phyloP scores from a whole-genome alignment of 2,888 invertebrate species.

The Hirtodrosophila histrioides region DNA sequence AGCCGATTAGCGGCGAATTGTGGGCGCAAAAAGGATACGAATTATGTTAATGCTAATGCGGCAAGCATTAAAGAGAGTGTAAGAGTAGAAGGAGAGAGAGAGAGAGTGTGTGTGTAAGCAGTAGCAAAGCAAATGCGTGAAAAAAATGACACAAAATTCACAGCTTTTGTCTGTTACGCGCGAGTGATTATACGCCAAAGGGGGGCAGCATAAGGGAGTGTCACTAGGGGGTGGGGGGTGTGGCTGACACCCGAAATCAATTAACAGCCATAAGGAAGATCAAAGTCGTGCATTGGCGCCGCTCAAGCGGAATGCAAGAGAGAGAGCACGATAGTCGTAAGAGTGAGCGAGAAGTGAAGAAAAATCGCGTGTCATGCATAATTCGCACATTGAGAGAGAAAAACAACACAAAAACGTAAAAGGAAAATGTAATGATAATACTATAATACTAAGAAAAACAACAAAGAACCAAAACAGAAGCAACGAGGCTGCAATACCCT shows the following conservation, averaged over 20 bases:
- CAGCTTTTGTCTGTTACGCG: slow-evolving; percentile 41
- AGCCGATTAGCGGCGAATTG: slow-evolving; percentile 46
- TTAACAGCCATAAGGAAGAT: slow-evolving; percentile 56
- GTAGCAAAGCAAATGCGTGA: slow-evolving; percentile 21
- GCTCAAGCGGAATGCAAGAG: slow-evolving; percentile 40
- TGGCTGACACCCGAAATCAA: slow-evolving; percentile 47
- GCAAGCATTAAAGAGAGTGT: slow-evolving; percentile 20
- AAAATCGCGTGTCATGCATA: slow-evolving; percentile 53
- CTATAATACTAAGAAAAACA: slow-evolving; percentile 24
- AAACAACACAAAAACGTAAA: slow-evolving; percentile 24
- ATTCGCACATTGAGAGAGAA: slow-evolving; percentile 37
- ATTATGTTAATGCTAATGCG: slow-evolving; percentile 37
- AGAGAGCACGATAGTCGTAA: not conserved
- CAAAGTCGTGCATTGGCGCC: slow-evolving; percentile 34
- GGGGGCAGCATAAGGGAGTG: slow-evolving; percentile 13
- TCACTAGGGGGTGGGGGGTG: not conserved
- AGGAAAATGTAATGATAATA: slow-evolving; percentile 32
- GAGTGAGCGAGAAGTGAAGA: slow-evolving; percentile 17
- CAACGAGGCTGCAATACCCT: slow-evolving; percentile 22
- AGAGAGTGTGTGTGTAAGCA: slow-evolving; percentile 1
- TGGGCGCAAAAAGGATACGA: slow-evolving; percentile 38
- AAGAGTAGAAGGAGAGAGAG: slow-evolving; percentile 1
- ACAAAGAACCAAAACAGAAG: too few species aligned
- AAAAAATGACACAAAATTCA: slow-evolving; percentile 36
- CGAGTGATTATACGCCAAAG: slow-evolving; percentile 16